phyloP scores from a whole-genome alignment of 2,113 vertebrate species.

The Engraulis encrasicolus region DNA sequence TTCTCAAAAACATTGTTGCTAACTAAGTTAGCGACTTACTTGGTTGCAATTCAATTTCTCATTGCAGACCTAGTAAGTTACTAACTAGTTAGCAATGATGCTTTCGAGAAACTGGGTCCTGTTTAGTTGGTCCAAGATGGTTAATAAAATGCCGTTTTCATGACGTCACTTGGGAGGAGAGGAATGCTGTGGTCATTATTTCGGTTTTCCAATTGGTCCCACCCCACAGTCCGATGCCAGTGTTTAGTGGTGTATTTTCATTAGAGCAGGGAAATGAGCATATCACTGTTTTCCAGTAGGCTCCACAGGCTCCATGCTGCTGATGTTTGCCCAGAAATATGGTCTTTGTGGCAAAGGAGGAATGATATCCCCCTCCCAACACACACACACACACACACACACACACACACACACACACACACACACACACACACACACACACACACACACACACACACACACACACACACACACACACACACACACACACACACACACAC shows the following conservation, averaged over 20 bases:
- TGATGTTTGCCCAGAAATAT: not conserved
- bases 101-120: too few species aligned
- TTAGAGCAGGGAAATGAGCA: not conserved
- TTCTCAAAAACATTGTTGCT: too few species aligned
- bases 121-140: conserved; percentile 34
- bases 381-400: too few species aligned
- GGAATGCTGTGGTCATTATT: conserved; percentile 55
- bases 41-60: too few species aligned
- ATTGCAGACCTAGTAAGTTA: too few species aligned
- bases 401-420: too few species aligned
- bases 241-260: not conserved
- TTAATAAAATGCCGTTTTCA: conserved; percentile 45
- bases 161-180: conserved; percentile 38
- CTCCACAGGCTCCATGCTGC: not conserved
- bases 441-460: too few species aligned
- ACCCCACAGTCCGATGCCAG: not conserved
- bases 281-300: conserved; percentile 5
- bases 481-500: too few species aligned
- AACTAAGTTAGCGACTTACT: too few species aligned
- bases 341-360: not conserved
- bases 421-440: too few species aligned
- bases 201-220: conserved; percentile 27
- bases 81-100: too few species aligned
- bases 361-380: not conserved
- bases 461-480: too few species aligned